Conservation (phyloP, 2,888 invertebrate genomes). For the Pedicia rivosa region DNA sequence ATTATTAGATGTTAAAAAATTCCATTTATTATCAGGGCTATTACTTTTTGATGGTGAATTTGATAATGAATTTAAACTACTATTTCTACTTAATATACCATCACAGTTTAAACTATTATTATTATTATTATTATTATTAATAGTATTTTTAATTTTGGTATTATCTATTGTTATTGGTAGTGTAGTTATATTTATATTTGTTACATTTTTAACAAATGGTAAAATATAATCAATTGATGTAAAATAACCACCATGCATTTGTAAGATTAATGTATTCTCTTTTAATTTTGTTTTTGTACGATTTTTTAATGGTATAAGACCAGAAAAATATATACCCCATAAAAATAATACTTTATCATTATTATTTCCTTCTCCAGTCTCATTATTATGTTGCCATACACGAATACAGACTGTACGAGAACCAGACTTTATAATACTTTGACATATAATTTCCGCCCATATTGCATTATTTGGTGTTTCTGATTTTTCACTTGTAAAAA, state of each 20-base stretch:
- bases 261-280: conserved; percentile 52
- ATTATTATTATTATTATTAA: conserved; percentile 1
- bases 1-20: no score
- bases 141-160: no score
- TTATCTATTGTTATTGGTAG: no score
- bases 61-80: conserved; percentile 2
- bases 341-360: conserved; percentile 49
- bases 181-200: not conserved
- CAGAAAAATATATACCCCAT: conserved; percentile 76
- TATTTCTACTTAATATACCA: conserved; percentile 4
- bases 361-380: conserved; percentile 4
- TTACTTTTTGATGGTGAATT: conserved; percentile 4
- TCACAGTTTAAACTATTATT: conserved; percentile 3
- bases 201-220: not conserved
- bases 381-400: conserved; percentile 21
- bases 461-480: conserved; percentile 50
- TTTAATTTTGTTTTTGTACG: conserved; percentile 18
- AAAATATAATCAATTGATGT: conserved; percentile 35
- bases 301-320: conserved; percentile 47
- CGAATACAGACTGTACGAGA: conserved; percentile 26
- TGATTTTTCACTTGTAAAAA: conserved; percentile 67
- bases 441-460: conserved; percentile 66
- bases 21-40: not conserved
- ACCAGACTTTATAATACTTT: conserved; percentile 36
- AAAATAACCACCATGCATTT: conserved; percentile 77